Conservation (phyloP, 1,140 invertebrate genomes). For the Atta cephalotes region DNA sequence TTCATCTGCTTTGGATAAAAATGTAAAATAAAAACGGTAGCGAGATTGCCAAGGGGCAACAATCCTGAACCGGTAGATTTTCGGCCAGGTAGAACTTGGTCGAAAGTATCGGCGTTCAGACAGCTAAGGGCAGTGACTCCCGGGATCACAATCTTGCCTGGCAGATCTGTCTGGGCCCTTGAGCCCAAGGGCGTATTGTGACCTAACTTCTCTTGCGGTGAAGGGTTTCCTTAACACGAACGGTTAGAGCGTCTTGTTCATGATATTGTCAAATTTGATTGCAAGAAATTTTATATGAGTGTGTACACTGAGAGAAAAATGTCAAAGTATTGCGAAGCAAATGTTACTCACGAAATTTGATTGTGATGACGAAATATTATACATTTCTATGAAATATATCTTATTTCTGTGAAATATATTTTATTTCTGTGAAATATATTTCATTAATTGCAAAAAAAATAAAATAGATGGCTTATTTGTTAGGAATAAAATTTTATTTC, state of each 20-base stretch:
- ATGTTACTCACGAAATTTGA: no score
- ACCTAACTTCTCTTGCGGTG: constrained; percentile 31
- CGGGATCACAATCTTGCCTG: constrained; percentile 76
- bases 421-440: no score
- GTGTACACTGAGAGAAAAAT: not conserved
- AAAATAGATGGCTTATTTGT: no score
- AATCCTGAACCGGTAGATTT: constrained; percentile 60
- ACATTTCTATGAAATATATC: no score
- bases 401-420: no score
- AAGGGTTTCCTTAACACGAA: constrained; percentile 13
- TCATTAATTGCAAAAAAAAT: no score
- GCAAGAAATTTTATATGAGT: not conserved
- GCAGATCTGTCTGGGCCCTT: constrained; percentile 77
- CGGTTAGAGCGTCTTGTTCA: not conserved
- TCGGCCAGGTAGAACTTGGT: constrained; percentile 49
- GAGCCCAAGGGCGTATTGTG: constrained; percentile 76
- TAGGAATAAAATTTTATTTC: no score
- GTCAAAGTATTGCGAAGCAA: no score
- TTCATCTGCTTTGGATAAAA: not conserved
- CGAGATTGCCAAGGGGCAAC: constrained; percentile 40
- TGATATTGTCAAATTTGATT: not conserved
- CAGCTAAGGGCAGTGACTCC: constrained; percentile 79
- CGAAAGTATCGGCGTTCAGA: constrained; percentile 60
- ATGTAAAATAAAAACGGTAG: not conserved
- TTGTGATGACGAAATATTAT: no score